Percentiles rank a stretch among this genome's conserved stretches.
Evolutionary conservation across 2,888 invertebrate genomes (phyloP).

Genomic region (Cryptocephalus moraei): DNA sequence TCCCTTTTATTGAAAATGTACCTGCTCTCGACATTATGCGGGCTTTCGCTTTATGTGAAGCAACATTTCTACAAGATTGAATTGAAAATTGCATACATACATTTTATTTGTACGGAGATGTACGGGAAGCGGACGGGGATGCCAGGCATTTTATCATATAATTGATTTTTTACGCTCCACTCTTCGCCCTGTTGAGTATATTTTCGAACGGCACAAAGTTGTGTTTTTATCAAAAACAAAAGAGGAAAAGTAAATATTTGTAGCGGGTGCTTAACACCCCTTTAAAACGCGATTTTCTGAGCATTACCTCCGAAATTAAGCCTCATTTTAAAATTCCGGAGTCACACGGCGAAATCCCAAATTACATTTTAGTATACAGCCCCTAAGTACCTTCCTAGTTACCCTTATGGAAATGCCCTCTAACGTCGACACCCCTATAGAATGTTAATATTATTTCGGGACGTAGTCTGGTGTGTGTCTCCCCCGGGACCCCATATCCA

Average conservation of each 20-base stretch:
- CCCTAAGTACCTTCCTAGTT: not conserved
- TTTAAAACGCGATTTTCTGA: not conserved
- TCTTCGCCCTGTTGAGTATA: too few species aligned
- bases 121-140: constrained; percentile 3
- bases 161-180: constrained; percentile 10
- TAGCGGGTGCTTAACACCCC: too few species aligned
- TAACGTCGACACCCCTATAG: constrained; percentile 6
- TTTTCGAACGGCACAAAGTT: too few species aligned
- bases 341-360: not conserved
- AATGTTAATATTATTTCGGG: constrained; percentile 10
- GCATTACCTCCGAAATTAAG: too few species aligned
- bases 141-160: constrained; percentile 10
- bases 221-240: too few species aligned
- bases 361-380: not conserved
- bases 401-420: not conserved
- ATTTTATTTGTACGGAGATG: constrained; percentile 12
- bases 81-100: constrained; percentile 15
- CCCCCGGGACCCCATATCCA: constrained; percentile 6
- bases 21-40: constrained; percentile 12
- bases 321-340: not conserved
- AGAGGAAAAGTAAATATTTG: too few species aligned
- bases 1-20: constrained; percentile 6
- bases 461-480: constrained; percentile 2
- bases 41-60: constrained; percentile 9
- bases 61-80: constrained; percentile 10